These are phyloP conservation scores for Electrophaes corylata DNA, from an alignment of 2,888 invertebrate species.

Conservation along the genomic window DNA sequence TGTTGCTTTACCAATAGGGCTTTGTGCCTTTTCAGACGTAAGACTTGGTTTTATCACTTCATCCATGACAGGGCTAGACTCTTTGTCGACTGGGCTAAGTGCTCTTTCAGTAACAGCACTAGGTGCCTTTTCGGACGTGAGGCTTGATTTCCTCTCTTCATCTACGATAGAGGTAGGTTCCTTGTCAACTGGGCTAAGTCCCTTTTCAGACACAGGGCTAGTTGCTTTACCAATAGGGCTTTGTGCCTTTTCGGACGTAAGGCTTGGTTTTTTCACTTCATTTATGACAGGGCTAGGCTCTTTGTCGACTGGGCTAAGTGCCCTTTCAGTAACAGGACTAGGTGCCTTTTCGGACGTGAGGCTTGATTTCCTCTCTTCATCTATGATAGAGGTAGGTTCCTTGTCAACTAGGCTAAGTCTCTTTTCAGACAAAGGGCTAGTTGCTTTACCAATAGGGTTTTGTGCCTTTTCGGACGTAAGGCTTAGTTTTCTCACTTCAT, in stretches of 20 bases:
- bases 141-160: neutral
- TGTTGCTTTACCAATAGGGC: too few relatives aligned
- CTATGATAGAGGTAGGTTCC: neutral
- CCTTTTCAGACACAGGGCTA: slow-evolving; percentile 19
- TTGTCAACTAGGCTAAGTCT: too few relatives aligned
- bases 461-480: slow-evolving; percentile 9
- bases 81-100: neutral
- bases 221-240: too few relatives aligned
- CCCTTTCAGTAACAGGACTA: slow-evolving; percentile 13
- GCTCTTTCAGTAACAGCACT: neutral
- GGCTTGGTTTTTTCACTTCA: slow-evolving; percentile 14
- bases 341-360: slow-evolving; percentile 24
- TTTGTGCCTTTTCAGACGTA: neutral
- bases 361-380: slow-evolving; percentile 17
- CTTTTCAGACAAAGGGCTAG: too few relatives aligned
- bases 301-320: slow-evolving; percentile 11
- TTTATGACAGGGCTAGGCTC: slow-evolving; percentile 7
- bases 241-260: neutral
- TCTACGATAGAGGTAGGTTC: slow-evolving; percentile 10
- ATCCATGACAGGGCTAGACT: neutral
- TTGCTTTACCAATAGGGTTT: neutral
- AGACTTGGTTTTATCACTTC: slow-evolving; percentile 3
- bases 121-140: neutral
- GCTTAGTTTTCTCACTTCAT: neutral
- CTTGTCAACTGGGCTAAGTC: slow-evolving; percentile 19